phyloP scores from a whole-genome alignment of 2,888 invertebrate species.

The Notodonta dromedarius region DNA sequence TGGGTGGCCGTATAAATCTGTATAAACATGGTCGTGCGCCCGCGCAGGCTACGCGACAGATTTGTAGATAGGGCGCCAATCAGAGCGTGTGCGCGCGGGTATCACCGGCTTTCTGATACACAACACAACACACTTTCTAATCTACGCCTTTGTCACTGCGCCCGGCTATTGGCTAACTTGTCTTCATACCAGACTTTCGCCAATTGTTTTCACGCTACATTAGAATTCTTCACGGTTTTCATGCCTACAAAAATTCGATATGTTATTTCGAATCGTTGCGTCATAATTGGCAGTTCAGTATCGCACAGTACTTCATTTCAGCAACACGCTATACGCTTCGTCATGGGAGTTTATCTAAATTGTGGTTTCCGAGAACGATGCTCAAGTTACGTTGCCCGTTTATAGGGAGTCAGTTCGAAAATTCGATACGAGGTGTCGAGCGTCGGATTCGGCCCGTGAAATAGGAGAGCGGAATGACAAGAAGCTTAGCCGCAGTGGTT shows the following conservation, averaged over 20 bases:
- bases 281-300: slow-evolving; percentile 42
- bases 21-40: slow-evolving; percentile 26
- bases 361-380: slow-evolving; percentile 67
- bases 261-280: slow-evolving; percentile 59
- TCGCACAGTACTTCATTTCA: neutral
- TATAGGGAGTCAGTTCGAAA: slow-evolving; percentile 62
- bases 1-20: slow-evolving; percentile 18
- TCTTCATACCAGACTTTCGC: slow-evolving; percentile 78
- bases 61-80: slow-evolving; percentile 79
- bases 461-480: slow-evolving; percentile 73
- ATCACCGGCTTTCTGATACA: slow-evolving; percentile 77
- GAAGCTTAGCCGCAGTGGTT: slow-evolving; percentile 70
- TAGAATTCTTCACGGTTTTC: slow-evolving; percentile 70
- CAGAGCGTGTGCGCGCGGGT: slow-evolving; percentile 78
- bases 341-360: slow-evolving; percentile 50
- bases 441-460: slow-evolving; percentile 60
- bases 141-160: slow-evolving; percentile 81
- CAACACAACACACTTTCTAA: slow-evolving; percentile 82
- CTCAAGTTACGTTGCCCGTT: slow-evolving; percentile 65
- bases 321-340: neutral
- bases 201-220: slow-evolving; percentile 82
- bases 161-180: slow-evolving; percentile 76
- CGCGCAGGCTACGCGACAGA: slow-evolving; percentile 63
- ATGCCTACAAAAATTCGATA: slow-evolving; percentile 60
- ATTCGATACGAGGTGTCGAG: slow-evolving; percentile 64